These are phyloP conservation scores for Euproctis similis DNA, from an alignment of 2,888 invertebrate species.

Conservation along the genomic window DNA sequence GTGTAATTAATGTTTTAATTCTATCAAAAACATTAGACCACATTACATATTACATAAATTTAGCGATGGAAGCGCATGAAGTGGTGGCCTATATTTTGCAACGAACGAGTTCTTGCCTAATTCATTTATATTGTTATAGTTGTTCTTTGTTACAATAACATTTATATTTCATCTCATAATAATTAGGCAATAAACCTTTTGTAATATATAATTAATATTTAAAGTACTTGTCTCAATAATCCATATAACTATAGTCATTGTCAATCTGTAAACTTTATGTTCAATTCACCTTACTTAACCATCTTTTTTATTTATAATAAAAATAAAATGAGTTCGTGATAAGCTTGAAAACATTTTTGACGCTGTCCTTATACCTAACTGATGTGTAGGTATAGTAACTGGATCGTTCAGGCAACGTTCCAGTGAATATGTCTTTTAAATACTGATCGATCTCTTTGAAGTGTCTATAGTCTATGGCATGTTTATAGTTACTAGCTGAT, in stretches of 20 bases:
- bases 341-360: too few relatives aligned
- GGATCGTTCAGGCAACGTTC: too few relatives aligned
- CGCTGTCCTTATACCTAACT: conserved; percentile 14
- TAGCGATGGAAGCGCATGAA: conserved; percentile 34
- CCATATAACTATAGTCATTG: conserved; percentile 1
- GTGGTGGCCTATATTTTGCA: conserved; percentile 45
- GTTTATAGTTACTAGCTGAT: conserved; percentile 61
- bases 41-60: too few relatives aligned
- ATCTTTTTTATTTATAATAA: too few relatives aligned
- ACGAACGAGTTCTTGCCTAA: conserved; percentile 43
- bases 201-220: too few relatives aligned
- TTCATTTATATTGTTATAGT: conserved; percentile 29
- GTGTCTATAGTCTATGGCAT: conserved; percentile 52
- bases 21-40: too few relatives aligned
- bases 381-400: too few relatives aligned
- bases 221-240: too few relatives aligned
- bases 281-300: background rate
- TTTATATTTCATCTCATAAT: conserved; percentile 4
- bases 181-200: too few relatives aligned
- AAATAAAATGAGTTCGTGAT: too few relatives aligned
- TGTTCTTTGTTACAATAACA: conserved; percentile 7
- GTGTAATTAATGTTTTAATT: too few relatives aligned
- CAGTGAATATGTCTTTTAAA: conserved; percentile 48
- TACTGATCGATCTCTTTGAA: conserved; percentile 70
- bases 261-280: background rate